A percentile compares a stretch with the other conserved stretches of the same genome.
Conservation (phyloP, 2,797 vertebrate species). For the Mus spretus region DNA sequence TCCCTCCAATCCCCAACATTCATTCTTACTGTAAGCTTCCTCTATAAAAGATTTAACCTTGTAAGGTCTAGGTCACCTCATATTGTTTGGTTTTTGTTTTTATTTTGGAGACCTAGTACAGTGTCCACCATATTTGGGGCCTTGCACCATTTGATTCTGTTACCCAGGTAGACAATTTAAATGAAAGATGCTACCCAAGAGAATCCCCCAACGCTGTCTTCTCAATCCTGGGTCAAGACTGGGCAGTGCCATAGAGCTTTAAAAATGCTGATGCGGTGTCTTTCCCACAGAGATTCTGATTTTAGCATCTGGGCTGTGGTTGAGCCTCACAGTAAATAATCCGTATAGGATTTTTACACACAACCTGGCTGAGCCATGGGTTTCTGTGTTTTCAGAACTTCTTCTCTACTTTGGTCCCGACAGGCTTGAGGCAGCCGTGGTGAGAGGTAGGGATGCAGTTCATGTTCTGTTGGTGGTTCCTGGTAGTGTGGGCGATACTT, state of each 20-base stretch:
- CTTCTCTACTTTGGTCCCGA: not conserved
- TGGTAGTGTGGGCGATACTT: conserved; percentile 50
- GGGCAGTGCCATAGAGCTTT: not conserved
- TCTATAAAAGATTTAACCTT: not conserved
- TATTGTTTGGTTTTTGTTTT: not conserved
- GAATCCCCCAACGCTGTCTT: not conserved
- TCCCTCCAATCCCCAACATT: not conserved
- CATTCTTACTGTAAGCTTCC: not conserved
- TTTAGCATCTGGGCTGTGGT: not conserved
- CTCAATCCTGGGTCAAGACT: not conserved
- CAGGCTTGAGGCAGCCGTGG: not conserved
- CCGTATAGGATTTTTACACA: not conserved
- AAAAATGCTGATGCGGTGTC: not conserved
- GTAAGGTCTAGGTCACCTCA: not conserved
- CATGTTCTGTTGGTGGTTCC: conserved; percentile 14
- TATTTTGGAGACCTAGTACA: not conserved
- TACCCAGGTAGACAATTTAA: not conserved
- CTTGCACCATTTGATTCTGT: not conserved
- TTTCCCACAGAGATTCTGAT: conserved; percentile 19
- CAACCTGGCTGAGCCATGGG: not conserved
- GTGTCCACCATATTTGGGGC: not conserved
- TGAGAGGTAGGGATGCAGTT: conserved; percentile 41
- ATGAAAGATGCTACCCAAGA: not conserved
- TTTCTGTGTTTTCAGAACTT: conserved; percentile 12
- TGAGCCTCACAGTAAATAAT: conserved; percentile 13